These are phyloP conservation scores for Zaprionus lachaisei DNA, from an alignment of 1,140 invertebrate species.

Conservation along the genomic window DNA sequence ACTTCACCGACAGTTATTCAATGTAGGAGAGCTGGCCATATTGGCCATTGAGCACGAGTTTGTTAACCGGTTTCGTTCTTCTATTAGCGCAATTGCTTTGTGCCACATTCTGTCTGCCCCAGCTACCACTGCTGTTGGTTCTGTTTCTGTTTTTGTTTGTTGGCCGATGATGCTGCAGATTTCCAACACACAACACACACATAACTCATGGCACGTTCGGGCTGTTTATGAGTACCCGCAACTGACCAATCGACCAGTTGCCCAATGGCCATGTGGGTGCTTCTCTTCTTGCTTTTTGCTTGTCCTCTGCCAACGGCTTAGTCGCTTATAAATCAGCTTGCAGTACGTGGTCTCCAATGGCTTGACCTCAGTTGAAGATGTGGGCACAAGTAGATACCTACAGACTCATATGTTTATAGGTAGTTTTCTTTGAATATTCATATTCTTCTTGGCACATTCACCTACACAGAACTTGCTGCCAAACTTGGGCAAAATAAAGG, in stretches of 20 bases:
- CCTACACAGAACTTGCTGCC: conserved; percentile 22
- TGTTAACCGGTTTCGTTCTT: conserved; percentile 48
- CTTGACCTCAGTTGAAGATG: conserved; percentile 37
- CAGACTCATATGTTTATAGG: not conserved
- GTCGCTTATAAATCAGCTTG: conserved; percentile 35
- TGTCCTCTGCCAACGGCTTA: not conserved
- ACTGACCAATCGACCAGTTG: conserved; percentile 1
- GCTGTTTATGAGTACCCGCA: conserved; percentile 42
- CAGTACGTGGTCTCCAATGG: conserved; percentile 32
- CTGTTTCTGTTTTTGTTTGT: conserved; percentile 13
- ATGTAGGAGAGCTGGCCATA: conserved; percentile 15
- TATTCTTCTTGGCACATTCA: not conserved
- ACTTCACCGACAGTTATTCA: conserved; percentile 63
- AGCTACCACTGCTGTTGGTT: conserved; percentile 27
- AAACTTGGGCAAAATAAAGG: not conserved
- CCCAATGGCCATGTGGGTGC: conserved; percentile 36
- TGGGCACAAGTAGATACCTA: not conserved
- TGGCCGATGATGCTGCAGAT: conserved; percentile 36
- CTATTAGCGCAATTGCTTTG: conserved; percentile 77
- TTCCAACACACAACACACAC: conserved; percentile 4
- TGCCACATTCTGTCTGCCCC: conserved; percentile 58
- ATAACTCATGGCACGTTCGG: conserved; percentile 63
- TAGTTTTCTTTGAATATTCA: not conserved
- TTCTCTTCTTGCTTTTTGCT: conserved; percentile 13
- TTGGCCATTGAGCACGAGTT: conserved; percentile 20